Conservation (phyloP, 2,797 vertebrate genomes). For the Gobio occitaniae region DNA sequence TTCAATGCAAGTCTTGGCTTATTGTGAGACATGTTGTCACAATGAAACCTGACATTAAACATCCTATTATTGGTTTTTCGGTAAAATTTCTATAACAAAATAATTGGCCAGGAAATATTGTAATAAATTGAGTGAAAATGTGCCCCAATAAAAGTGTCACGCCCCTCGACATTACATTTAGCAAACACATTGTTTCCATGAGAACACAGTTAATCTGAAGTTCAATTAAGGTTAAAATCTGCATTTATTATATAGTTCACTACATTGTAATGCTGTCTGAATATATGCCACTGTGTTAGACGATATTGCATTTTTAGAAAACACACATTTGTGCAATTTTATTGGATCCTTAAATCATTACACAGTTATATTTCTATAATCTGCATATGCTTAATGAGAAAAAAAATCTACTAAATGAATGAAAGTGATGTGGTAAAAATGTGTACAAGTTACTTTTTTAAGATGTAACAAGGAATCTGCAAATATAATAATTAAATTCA, state of each 20-base stretch:
- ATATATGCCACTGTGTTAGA: not conserved
- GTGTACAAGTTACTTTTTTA: not conserved
- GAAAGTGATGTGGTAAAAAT: not conserved
- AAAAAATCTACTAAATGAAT: too few species aligned
- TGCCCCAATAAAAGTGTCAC: not conserved
- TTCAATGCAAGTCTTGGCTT: not conserved
- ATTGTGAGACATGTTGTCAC: not conserved
- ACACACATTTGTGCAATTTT: not conserved
- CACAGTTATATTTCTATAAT: not conserved
- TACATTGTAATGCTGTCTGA: not conserved
- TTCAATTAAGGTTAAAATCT: not conserved
- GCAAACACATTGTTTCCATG: not conserved
- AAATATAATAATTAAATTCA: not conserved
- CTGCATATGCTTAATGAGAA: not conserved
- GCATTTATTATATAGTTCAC: not conserved
- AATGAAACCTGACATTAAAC: not conserved
- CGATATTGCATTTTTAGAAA: not conserved
- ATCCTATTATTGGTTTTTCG: not conserved
- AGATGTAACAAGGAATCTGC: not conserved
- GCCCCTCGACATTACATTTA: not conserved
- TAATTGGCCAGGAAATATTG: not conserved
- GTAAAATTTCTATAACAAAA: not conserved
- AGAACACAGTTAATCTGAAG: not conserved
- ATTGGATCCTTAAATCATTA: not conserved
- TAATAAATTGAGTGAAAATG: not conserved